Evolutionary conservation across 2,888 invertebrate genomes (phyloP).

Genomic region (Xanthostigma xanthostigma): DNA sequence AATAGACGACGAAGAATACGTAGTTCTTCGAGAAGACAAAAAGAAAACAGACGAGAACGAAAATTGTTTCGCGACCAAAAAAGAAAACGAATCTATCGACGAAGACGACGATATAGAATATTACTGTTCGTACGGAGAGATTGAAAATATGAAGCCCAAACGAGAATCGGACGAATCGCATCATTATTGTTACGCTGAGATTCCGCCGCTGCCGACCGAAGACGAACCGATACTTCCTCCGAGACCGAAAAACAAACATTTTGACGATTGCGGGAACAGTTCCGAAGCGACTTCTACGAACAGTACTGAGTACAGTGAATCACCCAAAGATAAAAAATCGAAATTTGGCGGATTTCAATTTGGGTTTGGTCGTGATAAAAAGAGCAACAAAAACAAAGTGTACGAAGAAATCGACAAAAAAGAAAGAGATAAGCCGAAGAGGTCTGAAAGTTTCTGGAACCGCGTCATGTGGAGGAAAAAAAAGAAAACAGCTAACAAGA

Average conservation of each 20-base stretch:
- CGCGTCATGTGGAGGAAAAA: too few relatives aligned
- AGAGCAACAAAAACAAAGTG: too few relatives aligned
- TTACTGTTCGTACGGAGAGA: not conserved
- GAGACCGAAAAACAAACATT: not conserved
- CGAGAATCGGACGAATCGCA: not conserved
- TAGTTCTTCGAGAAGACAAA: not conserved
- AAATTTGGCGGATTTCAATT: too few relatives aligned
- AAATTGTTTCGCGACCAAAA: not conserved
- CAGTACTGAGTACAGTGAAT: not conserved
- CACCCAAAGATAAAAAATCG: not conserved
- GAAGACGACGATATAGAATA: not conserved
- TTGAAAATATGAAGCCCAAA: not conserved
- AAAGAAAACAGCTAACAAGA: too few relatives aligned
- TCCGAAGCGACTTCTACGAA: not conserved
- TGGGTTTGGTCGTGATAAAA: too few relatives aligned
- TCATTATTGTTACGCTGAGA: not conserved
- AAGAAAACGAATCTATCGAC: not conserved
- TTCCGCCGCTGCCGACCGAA: not conserved
- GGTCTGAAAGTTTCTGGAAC: too few relatives aligned
- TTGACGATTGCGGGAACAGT: not conserved
- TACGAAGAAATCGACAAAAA: too few relatives aligned
- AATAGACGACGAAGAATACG: too few relatives aligned
- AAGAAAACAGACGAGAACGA: not conserved
- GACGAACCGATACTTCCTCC: conserved; percentile 1
- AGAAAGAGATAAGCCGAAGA: too few relatives aligned